Conservation (phyloP, 30 jellyfish, hydroid and myxozoan genomes). For the Aurelia coerulea region DNA sequence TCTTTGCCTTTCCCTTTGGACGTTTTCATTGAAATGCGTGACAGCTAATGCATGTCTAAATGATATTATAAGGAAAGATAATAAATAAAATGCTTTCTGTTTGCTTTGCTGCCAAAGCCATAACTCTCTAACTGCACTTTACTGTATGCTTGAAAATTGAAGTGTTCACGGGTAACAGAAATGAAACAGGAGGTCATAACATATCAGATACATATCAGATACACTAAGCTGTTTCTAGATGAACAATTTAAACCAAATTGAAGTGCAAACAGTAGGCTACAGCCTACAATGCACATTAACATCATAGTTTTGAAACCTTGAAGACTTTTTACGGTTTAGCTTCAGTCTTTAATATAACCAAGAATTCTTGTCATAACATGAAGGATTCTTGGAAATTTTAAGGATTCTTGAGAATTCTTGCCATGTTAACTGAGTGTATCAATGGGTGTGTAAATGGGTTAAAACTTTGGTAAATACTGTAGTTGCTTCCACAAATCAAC, state of each 20-base stretch:
- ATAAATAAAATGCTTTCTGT: not conserved
- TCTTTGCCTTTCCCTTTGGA: not conserved
- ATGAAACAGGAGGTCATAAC: slow-evolving; percentile 1
- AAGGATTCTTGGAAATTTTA: no score
- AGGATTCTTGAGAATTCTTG: no score
- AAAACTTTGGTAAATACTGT: not conserved
- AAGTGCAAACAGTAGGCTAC: no score
- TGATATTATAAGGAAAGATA: not conserved
- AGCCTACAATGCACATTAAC: no score
- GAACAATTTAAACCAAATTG: not conserved
- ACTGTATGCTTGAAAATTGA: not conserved
- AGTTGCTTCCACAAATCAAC: slow-evolving; percentile 7
- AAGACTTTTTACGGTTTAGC: no score
- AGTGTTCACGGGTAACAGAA: not conserved
- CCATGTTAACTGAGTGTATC: no score
- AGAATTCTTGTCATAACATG: no score
- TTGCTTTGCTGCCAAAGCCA: not conserved
- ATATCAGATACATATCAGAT: not conserved
- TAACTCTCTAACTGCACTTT: no score
- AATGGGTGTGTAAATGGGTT: no score
- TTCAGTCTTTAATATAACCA: no score
- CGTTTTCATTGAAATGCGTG: slow-evolving; percentile 42
- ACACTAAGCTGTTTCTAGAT: slow-evolving; percentile 1
- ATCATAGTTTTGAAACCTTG: no score
- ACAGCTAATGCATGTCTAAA: slow-evolving; percentile 18